phyloP scores from a whole-genome alignment of 1,140 invertebrate species.

The Bombus impatiens region DNA sequence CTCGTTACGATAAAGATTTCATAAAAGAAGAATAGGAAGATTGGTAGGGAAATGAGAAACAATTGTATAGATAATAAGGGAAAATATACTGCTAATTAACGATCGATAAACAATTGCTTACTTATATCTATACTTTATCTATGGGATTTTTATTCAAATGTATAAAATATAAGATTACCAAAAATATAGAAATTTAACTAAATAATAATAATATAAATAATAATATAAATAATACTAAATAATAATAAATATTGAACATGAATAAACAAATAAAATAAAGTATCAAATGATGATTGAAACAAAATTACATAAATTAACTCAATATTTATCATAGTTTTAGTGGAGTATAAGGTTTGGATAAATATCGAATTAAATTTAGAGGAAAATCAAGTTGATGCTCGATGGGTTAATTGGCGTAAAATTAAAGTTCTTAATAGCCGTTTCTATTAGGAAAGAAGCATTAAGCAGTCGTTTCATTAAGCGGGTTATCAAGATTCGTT shows the following conservation, averaged over 20 bases:
- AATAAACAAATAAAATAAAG: too few relatives aligned
- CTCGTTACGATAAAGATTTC: too few relatives aligned
- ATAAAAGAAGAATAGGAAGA: too few relatives aligned
- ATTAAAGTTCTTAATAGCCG: background rate
- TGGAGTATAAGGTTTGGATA: background rate
- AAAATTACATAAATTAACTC: background rate
- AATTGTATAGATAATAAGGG: too few relatives aligned
- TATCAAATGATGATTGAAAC: background rate
- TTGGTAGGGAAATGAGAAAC: too few relatives aligned
- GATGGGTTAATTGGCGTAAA: background rate
- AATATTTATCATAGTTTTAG: background rate
- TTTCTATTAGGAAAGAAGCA: background rate
- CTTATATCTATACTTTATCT: too few relatives aligned
- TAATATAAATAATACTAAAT: too few relatives aligned
- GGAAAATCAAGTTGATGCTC: background rate
- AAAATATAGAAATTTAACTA: background rate
- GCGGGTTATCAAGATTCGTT: background rate
- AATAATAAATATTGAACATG: too few relatives aligned
- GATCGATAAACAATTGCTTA: background rate
- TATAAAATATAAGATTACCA: too few relatives aligned
- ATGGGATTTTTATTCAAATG: too few relatives aligned
- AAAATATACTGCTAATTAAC: background rate
- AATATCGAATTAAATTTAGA: background rate
- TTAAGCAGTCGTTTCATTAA: slow-evolving; percentile 20
- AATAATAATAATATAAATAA: too few relatives aligned